phyloP scores from a whole-genome alignment of 2,113 vertebrate genomes.

The Pteropus alecto region DNA sequence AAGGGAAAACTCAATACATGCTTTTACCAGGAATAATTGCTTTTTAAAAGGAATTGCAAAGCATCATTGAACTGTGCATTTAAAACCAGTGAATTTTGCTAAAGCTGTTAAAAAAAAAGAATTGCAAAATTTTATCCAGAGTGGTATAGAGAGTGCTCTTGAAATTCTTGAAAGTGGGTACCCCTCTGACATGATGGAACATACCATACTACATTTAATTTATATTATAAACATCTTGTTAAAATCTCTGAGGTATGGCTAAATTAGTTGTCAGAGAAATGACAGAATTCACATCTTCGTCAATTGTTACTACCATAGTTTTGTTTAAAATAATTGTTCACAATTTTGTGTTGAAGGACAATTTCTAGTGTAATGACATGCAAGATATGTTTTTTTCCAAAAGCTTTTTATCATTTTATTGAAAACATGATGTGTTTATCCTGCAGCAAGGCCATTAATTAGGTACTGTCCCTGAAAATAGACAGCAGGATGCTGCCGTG shows the following conservation, averaged over 20 bases:
- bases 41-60: conserved; percentile 31
- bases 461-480: not conserved
- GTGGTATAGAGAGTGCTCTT: not conserved
- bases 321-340: conserved; percentile 28
- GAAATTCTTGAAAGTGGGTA: not conserved
- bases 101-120: not conserved
- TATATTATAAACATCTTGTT: not conserved
- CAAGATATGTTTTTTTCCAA: not conserved
- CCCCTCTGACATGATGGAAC: not conserved
- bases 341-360: conserved; percentile 6
- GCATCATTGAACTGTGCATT: not conserved
- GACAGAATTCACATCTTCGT: not conserved
- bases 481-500: not conserved
- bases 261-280: not conserved
- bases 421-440: conserved; percentile 2
- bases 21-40: not conserved
- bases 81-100: not conserved
- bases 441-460: not conserved
- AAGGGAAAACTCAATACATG: not conserved
- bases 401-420: not conserved
- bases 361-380: not conserved
- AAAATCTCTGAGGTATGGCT: not conserved
- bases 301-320: not conserved
- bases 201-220: not conserved
- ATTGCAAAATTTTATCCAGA: not conserved